Percentiles rank a stretch among this genome's conserved stretches.
Evolutionary conservation across 2,888 invertebrate genomes (phyloP).

Genomic region (Platerodrilus igneus): DNA sequence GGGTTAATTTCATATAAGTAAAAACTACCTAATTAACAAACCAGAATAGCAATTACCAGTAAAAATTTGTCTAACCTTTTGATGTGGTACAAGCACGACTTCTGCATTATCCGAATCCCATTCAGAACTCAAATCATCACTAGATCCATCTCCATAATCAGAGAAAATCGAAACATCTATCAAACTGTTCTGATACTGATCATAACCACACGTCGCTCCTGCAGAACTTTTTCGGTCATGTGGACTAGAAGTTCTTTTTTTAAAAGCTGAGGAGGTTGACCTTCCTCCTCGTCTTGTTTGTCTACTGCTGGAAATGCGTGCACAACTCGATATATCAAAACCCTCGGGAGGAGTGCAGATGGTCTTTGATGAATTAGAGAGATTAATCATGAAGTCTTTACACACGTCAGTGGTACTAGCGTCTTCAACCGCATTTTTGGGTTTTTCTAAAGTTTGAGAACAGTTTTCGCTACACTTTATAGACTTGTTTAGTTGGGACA

Average conservation of each 20-base stretch:
- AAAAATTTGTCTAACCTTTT: conserved; percentile 36
- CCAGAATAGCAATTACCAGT: too few relatives aligned
- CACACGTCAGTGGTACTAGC: too few relatives aligned
- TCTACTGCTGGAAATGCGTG: conserved; percentile 5
- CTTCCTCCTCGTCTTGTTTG: too few relatives aligned
- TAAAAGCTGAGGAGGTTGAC: too few relatives aligned
- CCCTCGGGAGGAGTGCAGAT: conserved; percentile 17
- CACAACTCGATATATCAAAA: too few relatives aligned
- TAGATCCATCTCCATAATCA: conserved; percentile 86
- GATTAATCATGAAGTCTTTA: too few relatives aligned
- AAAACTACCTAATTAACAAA: too few relatives aligned
- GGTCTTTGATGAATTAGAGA: conserved; percentile 32
- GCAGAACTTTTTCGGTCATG: conserved; percentile 32
- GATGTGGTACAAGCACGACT: conserved; percentile 30
- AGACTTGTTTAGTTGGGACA: too few relatives aligned
- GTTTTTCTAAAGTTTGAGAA: too few relatives aligned
- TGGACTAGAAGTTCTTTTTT: conserved; percentile 35
- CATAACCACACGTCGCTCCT: conserved; percentile 55
- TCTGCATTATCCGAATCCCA: conserved; percentile 83
- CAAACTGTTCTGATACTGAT: conserved; percentile 73
- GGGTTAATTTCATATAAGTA: too few relatives aligned
- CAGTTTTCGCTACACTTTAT: too few relatives aligned
- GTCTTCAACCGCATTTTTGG: too few relatives aligned
- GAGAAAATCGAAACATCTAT: conserved; percentile 69
- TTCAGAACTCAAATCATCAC: conserved; percentile 86